Conservation (phyloP, 2,797 vertebrate genomes). For the Sphaeramia orbicularis region DNA sequence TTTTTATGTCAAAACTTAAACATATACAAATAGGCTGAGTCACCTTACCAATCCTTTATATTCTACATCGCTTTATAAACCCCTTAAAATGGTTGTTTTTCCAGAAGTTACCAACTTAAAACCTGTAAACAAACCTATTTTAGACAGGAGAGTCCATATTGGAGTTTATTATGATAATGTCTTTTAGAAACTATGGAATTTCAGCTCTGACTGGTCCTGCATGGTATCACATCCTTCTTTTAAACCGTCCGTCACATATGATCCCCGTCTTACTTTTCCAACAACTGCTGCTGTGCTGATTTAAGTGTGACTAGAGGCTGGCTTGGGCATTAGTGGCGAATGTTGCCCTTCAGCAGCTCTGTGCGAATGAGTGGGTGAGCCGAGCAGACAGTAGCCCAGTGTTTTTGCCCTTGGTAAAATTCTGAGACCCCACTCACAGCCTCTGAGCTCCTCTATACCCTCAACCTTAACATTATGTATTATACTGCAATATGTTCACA, state of each 20-base stretch:
- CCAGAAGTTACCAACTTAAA: neutral
- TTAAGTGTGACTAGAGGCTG: conserved; percentile 13
- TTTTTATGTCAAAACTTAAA: neutral
- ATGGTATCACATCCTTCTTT: neutral
- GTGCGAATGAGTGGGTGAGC: conserved; percentile 15
- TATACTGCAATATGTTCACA: conserved; percentile 15
- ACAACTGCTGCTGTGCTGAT: conserved; percentile 7
- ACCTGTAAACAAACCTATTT: neutral
- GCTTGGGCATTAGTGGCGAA: conserved; percentile 8
- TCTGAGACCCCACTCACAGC: conserved; percentile 11
- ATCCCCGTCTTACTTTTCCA: neutral
- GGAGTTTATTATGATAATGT: neutral
- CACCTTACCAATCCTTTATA: neutral
- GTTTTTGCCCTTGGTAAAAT: conserved; percentile 8
- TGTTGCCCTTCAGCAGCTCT: conserved; percentile 6
- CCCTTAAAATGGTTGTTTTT: neutral
- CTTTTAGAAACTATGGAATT: neutral
- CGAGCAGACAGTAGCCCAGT: neutral
- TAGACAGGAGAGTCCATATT: neutral
- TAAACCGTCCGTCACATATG: conserved; percentile 2
- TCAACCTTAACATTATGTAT: neutral
- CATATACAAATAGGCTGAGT: neutral
- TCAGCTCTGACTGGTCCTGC: conserved; percentile 15
- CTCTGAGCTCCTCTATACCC: conserved; percentile 5
- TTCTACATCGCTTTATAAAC: neutral